Conservation (phyloP, 2,888 invertebrate genomes). For the Tachina lurida region DNA sequence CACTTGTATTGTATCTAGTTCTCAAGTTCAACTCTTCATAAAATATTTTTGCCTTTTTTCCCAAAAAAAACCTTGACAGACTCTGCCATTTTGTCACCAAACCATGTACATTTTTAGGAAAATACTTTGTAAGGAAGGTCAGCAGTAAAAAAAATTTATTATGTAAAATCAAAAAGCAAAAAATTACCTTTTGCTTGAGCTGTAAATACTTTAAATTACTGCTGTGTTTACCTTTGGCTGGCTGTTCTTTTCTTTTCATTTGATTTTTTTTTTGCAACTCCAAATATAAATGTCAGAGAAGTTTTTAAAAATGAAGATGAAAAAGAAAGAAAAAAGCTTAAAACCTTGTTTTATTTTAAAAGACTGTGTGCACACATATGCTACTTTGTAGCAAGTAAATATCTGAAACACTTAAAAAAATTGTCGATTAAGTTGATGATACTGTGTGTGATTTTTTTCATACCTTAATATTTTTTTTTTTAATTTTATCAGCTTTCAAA, state of each 20-base stretch:
- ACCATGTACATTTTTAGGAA: neutral
- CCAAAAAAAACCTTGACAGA: no score
- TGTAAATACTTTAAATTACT: slow-evolving; percentile 3
- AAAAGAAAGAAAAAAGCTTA: neutral
- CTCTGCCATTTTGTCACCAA: no score
- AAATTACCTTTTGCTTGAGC: neutral
- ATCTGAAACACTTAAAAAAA: slow-evolving; percentile 42
- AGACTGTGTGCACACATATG: neutral
- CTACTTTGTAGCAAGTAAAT: neutral
- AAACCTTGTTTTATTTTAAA: slow-evolving; percentile 1
- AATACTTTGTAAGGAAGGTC: neutral
- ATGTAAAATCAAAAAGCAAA: neutral
- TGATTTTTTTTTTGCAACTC: neutral
- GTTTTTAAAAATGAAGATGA: neutral
- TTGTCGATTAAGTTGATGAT: slow-evolving; percentile 45
- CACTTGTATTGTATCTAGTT: no score
- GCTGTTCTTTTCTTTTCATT: neutral
- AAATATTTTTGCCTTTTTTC: no score
- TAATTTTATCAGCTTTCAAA: slow-evolving; percentile 44
- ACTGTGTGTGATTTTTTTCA: neutral
- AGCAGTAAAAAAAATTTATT: neutral
- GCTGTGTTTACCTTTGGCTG: neutral
- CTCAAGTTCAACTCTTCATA: no score
- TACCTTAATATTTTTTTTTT: slow-evolving; percentile 37
- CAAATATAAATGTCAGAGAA: slow-evolving; percentile 39